Evolutionary conservation across 1,140 invertebrate genomes (phyloP), one percentile per base, ranked within the genome.

Genomic region (Probaryconus sp.): DNA sequence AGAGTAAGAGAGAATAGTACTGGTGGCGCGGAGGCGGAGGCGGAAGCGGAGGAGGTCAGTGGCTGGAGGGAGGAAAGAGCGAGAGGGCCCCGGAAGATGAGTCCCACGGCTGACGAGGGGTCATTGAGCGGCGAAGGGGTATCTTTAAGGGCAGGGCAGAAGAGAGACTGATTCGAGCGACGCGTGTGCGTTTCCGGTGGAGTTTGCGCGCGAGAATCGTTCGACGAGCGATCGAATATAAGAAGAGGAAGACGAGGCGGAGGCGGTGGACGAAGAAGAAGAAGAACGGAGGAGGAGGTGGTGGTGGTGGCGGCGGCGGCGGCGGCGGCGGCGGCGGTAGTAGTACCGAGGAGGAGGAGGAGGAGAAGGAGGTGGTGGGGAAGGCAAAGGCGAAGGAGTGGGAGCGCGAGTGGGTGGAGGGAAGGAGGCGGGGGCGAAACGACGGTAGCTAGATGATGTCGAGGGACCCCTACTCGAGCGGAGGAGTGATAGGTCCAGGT

Each of bases 401-500:
- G 35, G 47, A 33, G 53, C 48, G 40, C 37, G 79, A n/a, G 55
- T 28, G 28, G 10, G 55, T 24, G 61, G 42, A 21, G 24, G 31
- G 30, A 31, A 47, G 85, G 10, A 80, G 87, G 85, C 79, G 82
- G 84, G 81, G 83, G 85, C 83, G 58, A 83, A 83, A 84, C 48
- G 84, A 81, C 82, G 77, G 88, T 85, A 83, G 83, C 85, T 70
- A 77, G 83, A 90, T 87, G 88, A 92, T 93, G 92, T 93, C 92
- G 83, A 90, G 92, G 73, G 92, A 93, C 87, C 91, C 91, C 84
- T 93, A 93, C 88, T 90, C 90, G 58, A 85, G 86, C 72, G 82
- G 80, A 61, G 83, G 91, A 86, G 79, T 83, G 60, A 79, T 86
- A 51, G 90, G 90, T 79, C 81, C 85, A 84, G 85, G 83, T 67